Evolutionary conservation across 2,113 vertebrate genomes (phyloP), one percentile per base, ranked within the genome.

Genomic region (Irena cyanogastra): DNA sequence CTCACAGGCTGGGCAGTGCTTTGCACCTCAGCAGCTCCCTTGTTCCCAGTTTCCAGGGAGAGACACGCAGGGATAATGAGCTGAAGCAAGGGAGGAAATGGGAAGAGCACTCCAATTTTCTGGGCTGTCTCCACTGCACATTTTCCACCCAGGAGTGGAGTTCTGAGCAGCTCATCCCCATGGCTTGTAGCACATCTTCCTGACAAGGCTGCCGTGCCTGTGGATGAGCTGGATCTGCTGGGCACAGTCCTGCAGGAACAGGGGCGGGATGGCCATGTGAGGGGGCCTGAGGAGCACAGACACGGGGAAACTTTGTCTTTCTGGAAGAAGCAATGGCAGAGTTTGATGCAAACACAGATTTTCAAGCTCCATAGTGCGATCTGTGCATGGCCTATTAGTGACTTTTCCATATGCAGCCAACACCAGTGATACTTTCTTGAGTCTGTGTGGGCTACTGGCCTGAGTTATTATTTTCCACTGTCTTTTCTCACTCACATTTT

Each of bases 61-160:
- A 83, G 16, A 16, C n/a, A 14, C 1, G 3, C 28, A 45, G 41
- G n/a, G 44, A 83, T 49, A 57, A 76, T 3, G 37, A 90, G 35
- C 49, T 57, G 9, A 16, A 85, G 42, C 3, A 49, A 65, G 37
- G 49, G n/a, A 33, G 37, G 21, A 35, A 69, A n/a, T 9, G 11
- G 56, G 39, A 87, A 52, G 52, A 52, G 30, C 33, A 26, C 1
- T 0, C 37, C 5, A 10, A 5, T 78, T 85, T 90, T 52, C 35
- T 0, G 0, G 41, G 44, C 47, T 81, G 28, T 74, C 65, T 54
- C 66, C 6, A 1, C 9, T 8, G 8, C 12, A 7, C 3, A 0
- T 90, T 75, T 91, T 61, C 28, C 66, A 85, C 9, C 53, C 53
- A 60, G 78, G 35, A 71, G 30, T 47, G 78, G 64, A 66, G 76